These are phyloP conservation scores for Bactericera cockerelli DNA, from an alignment of 1,140 invertebrate species.

Conservation along the genomic window DNA sequence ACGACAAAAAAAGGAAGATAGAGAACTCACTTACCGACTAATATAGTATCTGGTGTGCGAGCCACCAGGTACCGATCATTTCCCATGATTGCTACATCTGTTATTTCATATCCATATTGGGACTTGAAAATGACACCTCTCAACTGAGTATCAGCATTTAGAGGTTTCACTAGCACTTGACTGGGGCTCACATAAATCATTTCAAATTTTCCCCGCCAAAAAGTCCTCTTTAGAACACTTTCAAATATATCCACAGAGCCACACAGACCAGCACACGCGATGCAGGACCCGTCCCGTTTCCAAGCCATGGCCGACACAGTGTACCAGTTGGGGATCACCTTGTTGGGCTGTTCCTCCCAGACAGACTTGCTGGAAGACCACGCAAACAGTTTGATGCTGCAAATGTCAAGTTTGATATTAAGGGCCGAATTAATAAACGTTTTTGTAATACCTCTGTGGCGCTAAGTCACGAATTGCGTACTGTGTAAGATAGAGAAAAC, in stretches of 20 bases:
- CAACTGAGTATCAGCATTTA: slow-evolving; percentile 29
- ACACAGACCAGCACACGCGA: slow-evolving; percentile 57
- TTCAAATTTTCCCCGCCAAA: slow-evolving; percentile 75
- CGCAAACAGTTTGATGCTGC: slow-evolving; percentile 59
- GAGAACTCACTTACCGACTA: slow-evolving; percentile 48
- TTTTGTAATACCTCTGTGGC: too few species aligned
- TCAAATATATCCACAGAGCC: slow-evolving; percentile 74
- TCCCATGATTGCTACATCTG: slow-evolving; percentile 72
- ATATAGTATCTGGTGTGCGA: slow-evolving; percentile 69
- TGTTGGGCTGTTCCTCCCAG: slow-evolving; percentile 61
- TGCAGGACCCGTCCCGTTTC: slow-evolving; percentile 76
- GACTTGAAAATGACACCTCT: slow-evolving; percentile 56
- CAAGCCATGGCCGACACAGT: slow-evolving; percentile 75
- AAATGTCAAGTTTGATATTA: too few species aligned
- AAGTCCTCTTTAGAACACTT: slow-evolving; percentile 52
- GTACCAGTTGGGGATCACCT: slow-evolving; percentile 73
- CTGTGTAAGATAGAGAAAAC: too few species aligned
- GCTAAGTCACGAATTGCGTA: too few species aligned
- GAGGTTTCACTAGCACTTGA: slow-evolving; percentile 57
- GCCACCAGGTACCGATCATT: slow-evolving; percentile 76
- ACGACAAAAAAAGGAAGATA: too few species aligned
- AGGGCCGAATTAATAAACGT: too few species aligned
- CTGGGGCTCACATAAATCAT: slow-evolving; percentile 73
- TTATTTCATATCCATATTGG: slow-evolving; percentile 74
- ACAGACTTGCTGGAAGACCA: slow-evolving; percentile 65